A percentile compares a stretch with the other conserved stretches of the same genome.
phyloP scores from a whole-genome alignment of 2,113 vertebrate genomes.

The Trogon surrucura region DNA sequence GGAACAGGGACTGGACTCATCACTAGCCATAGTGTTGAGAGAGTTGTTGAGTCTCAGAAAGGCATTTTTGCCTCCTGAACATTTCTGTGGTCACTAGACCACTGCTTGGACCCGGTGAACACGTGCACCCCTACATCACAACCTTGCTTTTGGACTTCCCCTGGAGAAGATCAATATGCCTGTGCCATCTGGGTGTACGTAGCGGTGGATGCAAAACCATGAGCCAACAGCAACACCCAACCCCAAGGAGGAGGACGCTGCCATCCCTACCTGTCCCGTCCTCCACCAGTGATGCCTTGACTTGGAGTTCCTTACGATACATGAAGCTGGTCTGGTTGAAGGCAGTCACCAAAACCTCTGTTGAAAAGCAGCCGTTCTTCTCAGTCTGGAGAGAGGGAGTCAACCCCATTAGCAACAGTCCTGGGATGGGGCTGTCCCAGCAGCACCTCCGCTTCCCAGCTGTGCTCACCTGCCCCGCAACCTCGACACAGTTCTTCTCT shows the following conservation, averaged over 20 bases:
- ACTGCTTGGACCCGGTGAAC: neutral
- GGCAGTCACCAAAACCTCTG: neutral
- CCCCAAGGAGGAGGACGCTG: neutral
- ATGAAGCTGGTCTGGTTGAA: rapidly evolving
- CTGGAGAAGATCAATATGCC: neutral
- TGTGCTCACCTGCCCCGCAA: neutral
- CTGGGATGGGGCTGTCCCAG: neutral
- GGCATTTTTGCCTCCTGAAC: rapidly evolving
- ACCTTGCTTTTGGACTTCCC: neutral
- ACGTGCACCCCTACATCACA: neutral
- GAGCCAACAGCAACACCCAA: neutral
- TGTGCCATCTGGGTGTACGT: rapidly evolving
- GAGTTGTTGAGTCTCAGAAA: neutral
- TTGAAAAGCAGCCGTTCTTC: conserved; percentile 39
- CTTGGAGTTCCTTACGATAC: rapidly evolving
- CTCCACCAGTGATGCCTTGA: neutral
- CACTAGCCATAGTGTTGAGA: neutral
- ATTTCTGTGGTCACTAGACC: neutral
- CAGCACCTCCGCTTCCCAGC: rapidly evolving
- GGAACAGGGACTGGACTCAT: rapidly evolving
- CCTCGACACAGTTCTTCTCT: neutral
- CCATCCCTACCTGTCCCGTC: conserved; percentile 33
- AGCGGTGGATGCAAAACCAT: too few species aligned
- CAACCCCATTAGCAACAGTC: neutral
- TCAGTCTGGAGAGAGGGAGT: neutral